These are phyloP conservation scores for Erythrocercus mccallii DNA, from an alignment of 2,113 vertebrate genomes.

Conservation along the genomic window DNA sequence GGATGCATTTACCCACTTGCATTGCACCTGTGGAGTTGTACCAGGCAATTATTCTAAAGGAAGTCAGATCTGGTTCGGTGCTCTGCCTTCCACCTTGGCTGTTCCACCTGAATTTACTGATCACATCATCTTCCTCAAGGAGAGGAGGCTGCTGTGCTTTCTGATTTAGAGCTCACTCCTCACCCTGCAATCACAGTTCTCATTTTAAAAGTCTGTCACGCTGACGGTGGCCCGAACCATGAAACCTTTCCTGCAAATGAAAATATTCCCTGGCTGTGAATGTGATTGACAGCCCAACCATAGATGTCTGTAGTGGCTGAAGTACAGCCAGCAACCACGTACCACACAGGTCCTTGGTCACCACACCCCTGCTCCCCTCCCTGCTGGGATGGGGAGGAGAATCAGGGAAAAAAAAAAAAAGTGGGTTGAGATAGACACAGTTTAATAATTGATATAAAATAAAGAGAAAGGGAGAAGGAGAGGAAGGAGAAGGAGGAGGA, in stretches of 20 bases:
- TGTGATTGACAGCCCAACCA: neutral
- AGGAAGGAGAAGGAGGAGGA: neutral
- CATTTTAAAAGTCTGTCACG: neutral
- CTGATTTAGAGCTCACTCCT: neutral
- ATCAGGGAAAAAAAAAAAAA: neutral
- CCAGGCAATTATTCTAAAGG: neutral
- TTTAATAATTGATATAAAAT: neutral
- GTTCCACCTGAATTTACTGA: neutral
- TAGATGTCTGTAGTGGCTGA: accelerated
- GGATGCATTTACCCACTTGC: neutral
- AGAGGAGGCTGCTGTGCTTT: neutral
- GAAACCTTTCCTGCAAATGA: neutral
- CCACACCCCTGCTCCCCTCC: neutral
- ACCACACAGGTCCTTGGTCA: neutral
- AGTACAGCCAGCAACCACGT: neutral
- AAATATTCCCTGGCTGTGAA: neutral
- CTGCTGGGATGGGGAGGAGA: neutral
- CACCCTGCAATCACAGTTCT: neutral
- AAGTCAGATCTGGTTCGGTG: neutral
- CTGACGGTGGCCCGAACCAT: neutral
- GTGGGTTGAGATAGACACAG: neutral
- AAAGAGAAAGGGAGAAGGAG: neutral
- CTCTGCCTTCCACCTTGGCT: neutral
- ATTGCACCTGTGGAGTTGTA: neutral
- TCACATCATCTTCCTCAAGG: neutral